Conservation (phyloP, 1,140 invertebrate genomes). For the Zaprionus capensis region DNA sequence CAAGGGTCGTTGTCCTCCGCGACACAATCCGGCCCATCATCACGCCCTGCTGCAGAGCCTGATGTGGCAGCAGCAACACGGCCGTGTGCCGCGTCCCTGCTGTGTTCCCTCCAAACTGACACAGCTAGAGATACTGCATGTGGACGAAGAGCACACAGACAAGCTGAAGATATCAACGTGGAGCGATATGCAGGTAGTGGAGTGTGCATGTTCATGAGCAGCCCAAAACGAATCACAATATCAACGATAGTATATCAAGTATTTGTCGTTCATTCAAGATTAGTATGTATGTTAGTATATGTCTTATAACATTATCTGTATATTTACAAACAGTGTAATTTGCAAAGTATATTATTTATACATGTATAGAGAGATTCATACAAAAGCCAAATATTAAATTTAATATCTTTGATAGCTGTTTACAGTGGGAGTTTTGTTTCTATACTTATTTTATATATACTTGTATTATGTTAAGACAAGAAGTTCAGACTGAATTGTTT, state of each 20-base stretch:
- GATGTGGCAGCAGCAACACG: slow-evolving; percentile 87
- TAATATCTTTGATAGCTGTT: background rate
- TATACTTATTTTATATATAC: background rate
- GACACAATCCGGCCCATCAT: slow-evolving; percentile 89
- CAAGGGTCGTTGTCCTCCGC: slow-evolving; percentile 88
- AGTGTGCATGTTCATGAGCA: slow-evolving; percentile 88
- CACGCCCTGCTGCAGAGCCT: slow-evolving; percentile 90
- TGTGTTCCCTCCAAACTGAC: slow-evolving; percentile 89
- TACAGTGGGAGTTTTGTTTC: background rate
- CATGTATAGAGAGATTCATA: background rate
- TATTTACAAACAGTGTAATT: background rate
- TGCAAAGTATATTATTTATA: background rate
- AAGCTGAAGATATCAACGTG: slow-evolving; percentile 89
- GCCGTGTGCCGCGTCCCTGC: slow-evolving; percentile 88
- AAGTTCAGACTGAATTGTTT: background rate
- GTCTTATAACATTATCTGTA: background rate
- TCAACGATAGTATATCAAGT: background rate
- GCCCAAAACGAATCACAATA: background rate
- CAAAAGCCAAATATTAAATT: background rate
- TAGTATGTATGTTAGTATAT: too few relatives aligned
- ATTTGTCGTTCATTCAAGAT: too few relatives aligned
- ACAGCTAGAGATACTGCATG: slow-evolving; percentile 88
- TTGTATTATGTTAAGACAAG: background rate
- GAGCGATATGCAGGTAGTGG: slow-evolving; percentile 89
- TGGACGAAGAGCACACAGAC: slow-evolving; percentile 87